Conservation (phyloP, 2,888 invertebrate species). For the Ochlodes sylvanus region DNA sequence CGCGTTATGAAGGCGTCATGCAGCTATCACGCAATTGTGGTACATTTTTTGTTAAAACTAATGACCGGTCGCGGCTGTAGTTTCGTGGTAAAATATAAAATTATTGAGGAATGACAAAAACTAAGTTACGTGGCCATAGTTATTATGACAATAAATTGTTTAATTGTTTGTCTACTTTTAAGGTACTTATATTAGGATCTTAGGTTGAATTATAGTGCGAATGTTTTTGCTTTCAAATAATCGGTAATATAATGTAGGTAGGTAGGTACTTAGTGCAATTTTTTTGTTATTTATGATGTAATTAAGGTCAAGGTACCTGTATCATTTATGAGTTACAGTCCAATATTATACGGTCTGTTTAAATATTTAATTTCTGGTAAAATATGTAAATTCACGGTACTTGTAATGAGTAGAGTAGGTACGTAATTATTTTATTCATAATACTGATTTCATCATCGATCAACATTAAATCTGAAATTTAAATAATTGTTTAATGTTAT, state of each 20-base stretch:
- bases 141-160: neutral
- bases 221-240: no score
- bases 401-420: neutral
- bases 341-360: conserved; percentile 1
- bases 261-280: no score
- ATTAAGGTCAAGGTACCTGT: neutral
- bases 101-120: neutral
- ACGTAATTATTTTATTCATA: conserved; percentile 7
- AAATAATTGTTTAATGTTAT: conserved; percentile 3
- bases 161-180: neutral
- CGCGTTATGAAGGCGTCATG: conserved; percentile 15
- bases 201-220: no score
- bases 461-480: neutral
- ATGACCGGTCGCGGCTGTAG: neutral
- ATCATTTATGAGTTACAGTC: neutral
- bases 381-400: conserved; percentile 13
- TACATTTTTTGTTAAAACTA: conserved; percentile 9
- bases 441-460: conserved; percentile 3
- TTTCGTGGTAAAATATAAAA: conserved; percentile 6
- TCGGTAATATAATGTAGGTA: no score
- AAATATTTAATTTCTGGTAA: conserved; percentile 9
- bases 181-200: neutral
- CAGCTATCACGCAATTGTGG: conserved; percentile 13
- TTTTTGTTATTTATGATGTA: neutral
- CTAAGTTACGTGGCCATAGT: neutral